Base-by-base conservation (phyloP, 2,797 vertebrate species). In the Acridotheres tristis region DNA sequence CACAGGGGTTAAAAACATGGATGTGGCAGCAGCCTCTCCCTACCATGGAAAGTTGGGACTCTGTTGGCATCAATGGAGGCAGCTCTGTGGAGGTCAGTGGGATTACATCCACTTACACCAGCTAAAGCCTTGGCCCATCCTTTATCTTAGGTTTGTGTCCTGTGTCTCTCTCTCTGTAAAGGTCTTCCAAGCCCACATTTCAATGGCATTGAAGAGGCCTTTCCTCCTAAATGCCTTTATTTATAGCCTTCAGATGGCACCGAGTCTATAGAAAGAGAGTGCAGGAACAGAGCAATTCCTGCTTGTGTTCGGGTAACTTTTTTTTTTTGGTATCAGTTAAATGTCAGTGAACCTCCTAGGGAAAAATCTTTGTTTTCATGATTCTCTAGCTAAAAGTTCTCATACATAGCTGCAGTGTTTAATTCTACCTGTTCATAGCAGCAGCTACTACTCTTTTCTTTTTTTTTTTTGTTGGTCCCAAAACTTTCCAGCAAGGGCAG, bases 171-270 rank as follows among this genome's bases (percentile, higher is more conserved):
- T 48, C 27, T 32, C 57, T 68, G 3, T 30, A 71, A 91, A 81
- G 79, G 69, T 84, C 79, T 86, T 72, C 89, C 89, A 85, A 59
- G 59, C 91, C 63, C 50, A 4, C 10, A 18, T 85, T 94, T 72
- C 63, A 62, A 14, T 9, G 66, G 76, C 59, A 67, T 2, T 68
- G 77, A 57, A 45, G 76, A 85, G 59, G 82, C 53, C 87, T 94
- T 89, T 86, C 79, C 88, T 83, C 90, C 84, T 80, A 55, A 83
- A 89, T 9, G 4, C 86, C 65, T 81, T 91, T 95, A 95, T 88
- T 96, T 96, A 88, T 72, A 93, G 90, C 62, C 81, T 85, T 95
- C 75, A 65, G 87, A 89, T 69, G 78, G 91, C 6, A 6, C 17
- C 3, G 13, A 59, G 50, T 43, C 77, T 67, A n/a, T 7, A 75